Evolutionary conservation across 2,113 vertebrate genomes (phyloP), one percentile per base, ranked within the genome.

Genomic region (Ammodytes marinus): DNA sequence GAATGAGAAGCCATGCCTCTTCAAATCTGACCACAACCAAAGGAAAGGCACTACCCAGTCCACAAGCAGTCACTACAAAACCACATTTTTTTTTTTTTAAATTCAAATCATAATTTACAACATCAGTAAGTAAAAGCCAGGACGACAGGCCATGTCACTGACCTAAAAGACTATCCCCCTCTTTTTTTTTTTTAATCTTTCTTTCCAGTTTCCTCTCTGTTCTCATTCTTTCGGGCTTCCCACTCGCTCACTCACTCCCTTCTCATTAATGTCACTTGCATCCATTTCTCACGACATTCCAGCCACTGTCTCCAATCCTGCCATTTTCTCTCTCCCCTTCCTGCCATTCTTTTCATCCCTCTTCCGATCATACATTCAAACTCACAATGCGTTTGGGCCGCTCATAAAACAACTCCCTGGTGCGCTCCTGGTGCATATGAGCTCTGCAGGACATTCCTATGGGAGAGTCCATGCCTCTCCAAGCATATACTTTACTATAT

Each of bases 401-500:
- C 5, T 69, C 53, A 58, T 61, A 55, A 63, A 39, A 47, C 39
- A 45, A 63, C 43, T 40, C 6, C 71, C 27, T 70, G 74, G 35
- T 61, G 57, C 0, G 0, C 47, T 27, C 42, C 60, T n/a, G n/a
- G 49, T 65, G 39, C 54, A 61, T 78, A 52, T 45, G 72, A 85
- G 68, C 74, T 58, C 70, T 69, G 13, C 79, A 61, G 77, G 80
- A 82, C 74, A 90, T 91, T 88, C 86, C 85, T 78, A 59, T 39
- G 80, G 49, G 69, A 68, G 27, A 57, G 60, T 78, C 85, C 80
- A 72, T 85, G 47, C 68, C 72, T 84, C 68, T 86, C 4, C 52
- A 68, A 80, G 80, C 78, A 77, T 92, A 88, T 89, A 86, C 82
- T 92, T 86, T 89, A 85, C 80, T 70, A 80, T 87, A 64, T 87